These are phyloP conservation scores for Dynastes tityus DNA, from an alignment of 2,888 invertebrate genomes.

Conservation along the genomic window DNA sequence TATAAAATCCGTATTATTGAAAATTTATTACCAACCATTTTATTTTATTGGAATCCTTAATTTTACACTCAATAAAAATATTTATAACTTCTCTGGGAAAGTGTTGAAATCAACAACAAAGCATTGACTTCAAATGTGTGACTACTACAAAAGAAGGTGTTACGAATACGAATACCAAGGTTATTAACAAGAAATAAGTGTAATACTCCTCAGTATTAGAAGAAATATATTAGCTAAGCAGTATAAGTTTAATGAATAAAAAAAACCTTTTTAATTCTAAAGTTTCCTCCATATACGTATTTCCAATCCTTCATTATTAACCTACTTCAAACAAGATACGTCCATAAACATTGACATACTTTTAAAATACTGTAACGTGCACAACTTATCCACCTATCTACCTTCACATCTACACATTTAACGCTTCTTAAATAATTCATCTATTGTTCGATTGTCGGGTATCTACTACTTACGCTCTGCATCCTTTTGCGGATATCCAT, in stretches of 20 bases:
- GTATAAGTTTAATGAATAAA: too few relatives aligned
- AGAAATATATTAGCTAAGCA: not conserved
- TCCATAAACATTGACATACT: constrained; percentile 42
- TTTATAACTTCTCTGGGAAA: not conserved
- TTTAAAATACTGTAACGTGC: constrained; percentile 18
- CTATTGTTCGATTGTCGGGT: not conserved
- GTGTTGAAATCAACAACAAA: not conserved
- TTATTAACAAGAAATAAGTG: constrained; percentile 6
- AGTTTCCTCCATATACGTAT: too few relatives aligned
- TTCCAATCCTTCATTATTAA: constrained; percentile 3
- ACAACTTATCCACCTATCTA: not conserved
- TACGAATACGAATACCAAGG: constrained; percentile 36
- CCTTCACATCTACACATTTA: not conserved
- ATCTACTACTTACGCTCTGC: constrained; percentile 65
- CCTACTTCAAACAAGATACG: constrained; percentile 7
- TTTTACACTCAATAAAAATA: not conserved
- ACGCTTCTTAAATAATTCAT: not conserved
- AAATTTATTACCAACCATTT: not conserved
- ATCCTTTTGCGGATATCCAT: constrained; percentile 59
- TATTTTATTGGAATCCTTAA: not conserved
- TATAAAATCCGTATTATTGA: not conserved
- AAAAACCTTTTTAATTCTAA: too few relatives aligned
- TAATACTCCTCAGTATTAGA: constrained; percentile 4
- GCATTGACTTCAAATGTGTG: not conserved
- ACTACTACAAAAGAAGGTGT: not conserved